Conservation (phyloP, 1,140 invertebrate species). For the Papilio helenus region DNA sequence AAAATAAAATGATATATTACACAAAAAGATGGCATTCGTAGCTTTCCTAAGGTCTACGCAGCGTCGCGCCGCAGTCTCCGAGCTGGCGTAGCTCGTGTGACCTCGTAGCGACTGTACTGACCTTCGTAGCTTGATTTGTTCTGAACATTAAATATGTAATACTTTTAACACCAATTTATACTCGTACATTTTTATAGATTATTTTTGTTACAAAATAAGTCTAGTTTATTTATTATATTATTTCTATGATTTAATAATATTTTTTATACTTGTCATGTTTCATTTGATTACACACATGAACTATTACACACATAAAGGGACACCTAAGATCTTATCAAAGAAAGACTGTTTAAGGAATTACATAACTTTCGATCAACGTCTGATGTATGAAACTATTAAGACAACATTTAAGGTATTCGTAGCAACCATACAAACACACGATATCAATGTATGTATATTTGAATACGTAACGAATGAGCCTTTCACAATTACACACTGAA, state of each 20-base stretch:
- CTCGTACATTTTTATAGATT: neutral
- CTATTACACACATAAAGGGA: too few species aligned
- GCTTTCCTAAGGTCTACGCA: neutral
- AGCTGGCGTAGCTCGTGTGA: constrained; percentile 10
- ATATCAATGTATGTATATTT: neutral
- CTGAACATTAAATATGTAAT: neutral
- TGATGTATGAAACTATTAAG: neutral
- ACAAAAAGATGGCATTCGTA: neutral
- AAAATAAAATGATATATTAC: neutral
- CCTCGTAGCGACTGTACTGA: neutral
- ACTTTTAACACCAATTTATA: neutral
- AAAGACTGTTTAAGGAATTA: too few species aligned
- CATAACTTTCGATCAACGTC: too few species aligned
- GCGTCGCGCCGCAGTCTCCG: constrained; percentile 6
- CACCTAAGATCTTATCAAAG: too few species aligned
- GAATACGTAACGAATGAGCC: neutral
- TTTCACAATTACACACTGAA: neutral
- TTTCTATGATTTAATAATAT: neutral
- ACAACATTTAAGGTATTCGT: neutral
- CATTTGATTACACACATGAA: too few species aligned
- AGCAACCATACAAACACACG: neutral
- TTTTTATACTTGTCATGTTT: neutral
- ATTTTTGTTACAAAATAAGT: neutral
- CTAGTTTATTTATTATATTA: neutral
- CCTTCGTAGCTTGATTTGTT: constrained; percentile 13